These are phyloP conservation scores for Melinaea marsaeus DNA, from an alignment of 2,888 invertebrate species.

Conservation along the genomic window DNA sequence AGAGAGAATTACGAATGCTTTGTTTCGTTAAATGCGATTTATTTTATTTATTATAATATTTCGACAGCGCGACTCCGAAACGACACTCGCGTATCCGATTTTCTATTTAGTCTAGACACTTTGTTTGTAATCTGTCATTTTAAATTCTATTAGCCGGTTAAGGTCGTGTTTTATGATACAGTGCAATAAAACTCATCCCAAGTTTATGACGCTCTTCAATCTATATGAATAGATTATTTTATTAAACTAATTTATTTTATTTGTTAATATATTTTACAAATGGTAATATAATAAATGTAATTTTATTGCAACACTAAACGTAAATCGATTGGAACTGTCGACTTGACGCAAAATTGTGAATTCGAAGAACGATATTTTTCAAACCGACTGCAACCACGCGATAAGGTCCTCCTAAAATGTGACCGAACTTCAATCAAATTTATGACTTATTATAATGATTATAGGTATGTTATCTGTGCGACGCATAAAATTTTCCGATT, in stretches of 20 bases:
- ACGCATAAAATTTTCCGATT: slow-evolving; percentile 73
- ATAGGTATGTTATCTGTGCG: slow-evolving; percentile 72
- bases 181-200: no score
- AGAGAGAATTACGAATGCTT: slow-evolving; percentile 70
- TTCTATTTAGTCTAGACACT: not conserved
- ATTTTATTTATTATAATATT: slow-evolving; percentile 61
- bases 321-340: slow-evolving; percentile 71
- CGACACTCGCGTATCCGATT: slow-evolving; percentile 7
- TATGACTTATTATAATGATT: slow-evolving; percentile 77
- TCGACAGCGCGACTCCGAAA: slow-evolving; percentile 29
- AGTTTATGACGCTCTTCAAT: no score
- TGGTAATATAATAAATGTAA: slow-evolving; percentile 52
- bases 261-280: not conserved
- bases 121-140: slow-evolving; percentile 1
- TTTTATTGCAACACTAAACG: slow-evolving; percentile 67
- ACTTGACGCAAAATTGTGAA: slow-evolving; percentile 55
- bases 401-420: slow-evolving; percentile 72
- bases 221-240: no score
- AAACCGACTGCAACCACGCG: slow-evolving; percentile 71
- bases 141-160: no score
- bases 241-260: no score
- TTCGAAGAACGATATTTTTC: slow-evolving; percentile 66
- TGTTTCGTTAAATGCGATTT: slow-evolving; percentile 73
- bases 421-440: slow-evolving; percentile 77
- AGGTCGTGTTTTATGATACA: no score